These are phyloP conservation scores for Crocallis elinguaria DNA, from an alignment of 2,888 invertebrate genomes.

Conservation along the genomic window DNA sequence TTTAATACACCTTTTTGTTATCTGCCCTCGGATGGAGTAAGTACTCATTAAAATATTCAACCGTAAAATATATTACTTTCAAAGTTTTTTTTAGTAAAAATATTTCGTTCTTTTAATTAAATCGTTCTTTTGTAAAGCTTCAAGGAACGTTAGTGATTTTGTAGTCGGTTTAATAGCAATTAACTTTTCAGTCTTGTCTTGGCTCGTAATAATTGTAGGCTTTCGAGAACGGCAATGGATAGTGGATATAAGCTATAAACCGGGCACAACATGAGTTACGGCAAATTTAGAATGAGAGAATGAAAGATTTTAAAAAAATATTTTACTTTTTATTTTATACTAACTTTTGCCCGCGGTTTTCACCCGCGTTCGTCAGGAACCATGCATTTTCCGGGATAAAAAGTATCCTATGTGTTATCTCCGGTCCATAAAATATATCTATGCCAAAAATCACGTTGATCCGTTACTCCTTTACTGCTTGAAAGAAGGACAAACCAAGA, in stretches of 20 bases:
- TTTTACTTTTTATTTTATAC: no score
- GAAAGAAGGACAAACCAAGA: no score
- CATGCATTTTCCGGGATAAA: no score
- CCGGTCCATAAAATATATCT: no score
- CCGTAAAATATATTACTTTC: conserved; percentile 7
- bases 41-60: conserved; percentile 2
- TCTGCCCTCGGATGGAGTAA: neutral
- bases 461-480: no score
- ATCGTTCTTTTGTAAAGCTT: conserved; percentile 15
- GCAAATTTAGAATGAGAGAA: no score
- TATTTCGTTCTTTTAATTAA: conserved; percentile 13
- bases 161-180: conserved; percentile 15
- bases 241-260: neutral
- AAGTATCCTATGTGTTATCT: no score
- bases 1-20: neutral
- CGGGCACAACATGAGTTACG: neutral
- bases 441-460: no score
- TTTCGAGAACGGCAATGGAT: neutral
- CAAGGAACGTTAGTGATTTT: conserved; percentile 20
- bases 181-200: neutral
- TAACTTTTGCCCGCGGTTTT: no score
- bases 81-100: conserved; percentile 4
- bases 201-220: neutral
- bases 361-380: no score
- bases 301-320: no score